Percentiles rank a stretch among this genome's conserved stretches.
Evolutionary conservation across 2,797 vertebrate genomes (phyloP).

Genomic region (Darevskia nairensis): DNA sequence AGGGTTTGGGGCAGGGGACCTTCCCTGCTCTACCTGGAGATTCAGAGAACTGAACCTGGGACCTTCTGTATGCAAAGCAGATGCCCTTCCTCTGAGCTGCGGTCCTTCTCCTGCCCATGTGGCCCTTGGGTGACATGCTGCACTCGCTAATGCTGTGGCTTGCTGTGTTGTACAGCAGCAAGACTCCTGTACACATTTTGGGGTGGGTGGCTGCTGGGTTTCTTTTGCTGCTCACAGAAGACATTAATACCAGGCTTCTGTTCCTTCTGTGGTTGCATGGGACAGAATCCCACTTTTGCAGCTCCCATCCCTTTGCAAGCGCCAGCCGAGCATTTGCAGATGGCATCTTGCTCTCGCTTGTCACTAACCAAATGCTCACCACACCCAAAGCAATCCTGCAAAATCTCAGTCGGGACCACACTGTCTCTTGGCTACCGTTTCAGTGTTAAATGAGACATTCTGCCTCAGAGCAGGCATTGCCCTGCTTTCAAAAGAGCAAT

Average conservation of each 20-base stretch:
- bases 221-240: background rate
- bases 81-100: background rate
- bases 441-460: background rate
- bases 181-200: background rate
- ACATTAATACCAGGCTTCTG: background rate
- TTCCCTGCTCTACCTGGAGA: background rate
- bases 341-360: background rate
- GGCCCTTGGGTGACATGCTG: background rate
- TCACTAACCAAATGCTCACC: background rate
- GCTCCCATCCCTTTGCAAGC: conserved; percentile 6
- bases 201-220: background rate
- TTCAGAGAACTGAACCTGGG: background rate
- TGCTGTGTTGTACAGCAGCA: background rate
- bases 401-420: background rate
- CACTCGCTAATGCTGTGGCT: background rate
- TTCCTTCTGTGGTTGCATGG: background rate
- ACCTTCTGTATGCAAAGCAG: background rate
- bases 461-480: fast-evolving
- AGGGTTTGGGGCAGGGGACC: background rate
- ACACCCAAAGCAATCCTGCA: background rate
- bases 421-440: background rate
- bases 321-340: background rate
- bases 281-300: background rate
- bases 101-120: background rate
- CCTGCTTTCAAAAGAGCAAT: background rate